Percentiles rank a stretch among this genome's conserved stretches.
Conservation (phyloP, 2,888 invertebrate genomes). For the Macaria liturata region DNA sequence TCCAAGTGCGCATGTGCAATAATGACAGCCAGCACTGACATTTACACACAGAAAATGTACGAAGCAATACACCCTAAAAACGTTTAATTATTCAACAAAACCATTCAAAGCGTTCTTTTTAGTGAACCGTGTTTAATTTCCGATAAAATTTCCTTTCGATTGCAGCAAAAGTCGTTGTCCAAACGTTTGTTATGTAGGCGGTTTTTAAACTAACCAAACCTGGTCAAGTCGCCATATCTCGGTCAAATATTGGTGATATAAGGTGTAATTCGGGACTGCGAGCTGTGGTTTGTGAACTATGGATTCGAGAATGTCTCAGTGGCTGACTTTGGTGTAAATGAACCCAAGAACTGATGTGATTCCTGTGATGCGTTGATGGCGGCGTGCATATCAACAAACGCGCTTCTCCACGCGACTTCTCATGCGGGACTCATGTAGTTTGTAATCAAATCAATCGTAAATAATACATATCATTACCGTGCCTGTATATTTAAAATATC, state of each 20-base stretch:
- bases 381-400: conserved; percentile 41
- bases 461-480: conserved; percentile 80
- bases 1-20: conserved; percentile 60
- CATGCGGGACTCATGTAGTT: conserved; percentile 49
- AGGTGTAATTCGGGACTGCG: conserved; percentile 42
- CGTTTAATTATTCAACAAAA: conserved; percentile 44
- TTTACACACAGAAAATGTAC: conserved; percentile 63
- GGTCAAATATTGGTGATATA: conserved; percentile 50
- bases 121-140: conserved; percentile 24
- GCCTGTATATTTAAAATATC: conserved; percentile 65
- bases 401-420: conserved; percentile 32
- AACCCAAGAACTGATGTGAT: conserved; percentile 29
- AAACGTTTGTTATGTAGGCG: conserved; percentile 42
- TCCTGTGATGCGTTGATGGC: conserved; percentile 26
- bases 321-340: conserved; percentile 29
- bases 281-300: conserved; percentile 45
- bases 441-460: conserved; percentile 54
- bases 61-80: conserved; percentile 57
- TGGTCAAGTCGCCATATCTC: conserved; percentile 58
- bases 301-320: conserved; percentile 37
- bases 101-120: conserved; percentile 26
- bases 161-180: conserved; percentile 25
- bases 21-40: conserved; percentile 71
- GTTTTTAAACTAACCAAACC: conserved; percentile 50
- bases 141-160: conserved; percentile 22